Evolutionary conservation across 2,888 invertebrate genomes (phyloP).

Genomic region (Dyspetes luteomarginatus): DNA sequence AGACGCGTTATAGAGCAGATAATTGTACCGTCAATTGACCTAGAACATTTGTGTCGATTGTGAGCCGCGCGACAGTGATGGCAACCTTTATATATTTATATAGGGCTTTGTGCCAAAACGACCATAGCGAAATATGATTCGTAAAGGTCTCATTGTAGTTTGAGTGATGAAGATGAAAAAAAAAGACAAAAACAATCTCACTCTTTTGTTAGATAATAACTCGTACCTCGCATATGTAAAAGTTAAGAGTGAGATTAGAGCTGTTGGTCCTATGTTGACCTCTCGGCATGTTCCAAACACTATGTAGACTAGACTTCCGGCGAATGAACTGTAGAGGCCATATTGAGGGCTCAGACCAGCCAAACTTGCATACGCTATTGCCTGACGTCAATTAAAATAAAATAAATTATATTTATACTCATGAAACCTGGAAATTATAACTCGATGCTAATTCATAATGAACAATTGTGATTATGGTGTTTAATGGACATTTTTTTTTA

Average conservation of each 20-base stretch:
- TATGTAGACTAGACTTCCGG: constrained; percentile 91
- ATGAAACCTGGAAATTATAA: too few species aligned
- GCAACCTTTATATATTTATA: constrained; percentile 16
- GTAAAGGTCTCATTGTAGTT: background rate
- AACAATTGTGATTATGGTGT: too few species aligned
- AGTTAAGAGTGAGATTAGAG: constrained; percentile 90
- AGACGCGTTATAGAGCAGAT: constrained; percentile 26
- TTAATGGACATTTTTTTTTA: background rate
- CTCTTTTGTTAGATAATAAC: background rate
- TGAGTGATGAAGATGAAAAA: background rate
- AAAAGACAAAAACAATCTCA: background rate
- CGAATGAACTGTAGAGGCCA: constrained; percentile 92
- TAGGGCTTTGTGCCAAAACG: constrained; percentile 5
- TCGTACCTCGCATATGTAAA: constrained; percentile 85
- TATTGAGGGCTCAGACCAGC: constrained; percentile 85
- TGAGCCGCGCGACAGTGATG: background rate
- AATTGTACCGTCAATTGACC: constrained; percentile 50
- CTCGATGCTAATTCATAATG: too few species aligned
- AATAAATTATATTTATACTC: background rate
- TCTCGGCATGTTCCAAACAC: constrained; percentile 90
- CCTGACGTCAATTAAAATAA: constrained; percentile 69
- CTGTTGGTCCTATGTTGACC: constrained; percentile 89
- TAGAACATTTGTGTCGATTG: constrained; percentile 14
- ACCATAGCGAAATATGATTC: background rate
- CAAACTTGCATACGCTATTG: constrained; percentile 79